Evolutionary conservation across 2,113 vertebrate species (phyloP).

Genomic region (Nibea albiflora): DNA sequence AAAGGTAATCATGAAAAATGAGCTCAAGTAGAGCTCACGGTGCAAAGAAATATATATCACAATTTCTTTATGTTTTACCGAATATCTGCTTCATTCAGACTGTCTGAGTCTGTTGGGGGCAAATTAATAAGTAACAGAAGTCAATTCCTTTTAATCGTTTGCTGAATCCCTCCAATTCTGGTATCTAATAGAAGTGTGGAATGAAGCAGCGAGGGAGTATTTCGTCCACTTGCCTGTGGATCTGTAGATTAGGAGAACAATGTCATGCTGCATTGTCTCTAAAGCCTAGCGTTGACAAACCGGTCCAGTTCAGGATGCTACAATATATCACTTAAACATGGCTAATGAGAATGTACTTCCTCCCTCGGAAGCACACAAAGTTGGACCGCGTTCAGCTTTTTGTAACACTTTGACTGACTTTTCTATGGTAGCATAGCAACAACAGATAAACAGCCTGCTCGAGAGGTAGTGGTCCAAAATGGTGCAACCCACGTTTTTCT

Average conservation of each 20-base stretch:
- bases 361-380: conserved; percentile 40
- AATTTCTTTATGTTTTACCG: conserved; percentile 41
- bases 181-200: conserved; percentile 40
- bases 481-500: conserved; percentile 64
- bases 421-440: conserved; percentile 74
- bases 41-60: conserved; percentile 3
- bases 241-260: conserved; percentile 49
- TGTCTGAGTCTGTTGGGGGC: conserved; percentile 58
- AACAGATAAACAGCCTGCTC: conserved; percentile 69
- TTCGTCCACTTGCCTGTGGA: conserved; percentile 31
- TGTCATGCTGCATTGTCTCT: conserved; percentile 27
- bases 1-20: conserved; percentile 33
- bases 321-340: conserved; percentile 28
- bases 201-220: conserved; percentile 51
- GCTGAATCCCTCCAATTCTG: conserved; percentile 51
- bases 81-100: conserved; percentile 52
- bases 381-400: conserved; percentile 45
- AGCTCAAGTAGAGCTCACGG: conserved; percentile 5
- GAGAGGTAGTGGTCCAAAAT: conserved; percentile 72
- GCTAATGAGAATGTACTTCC: conserved; percentile 25
- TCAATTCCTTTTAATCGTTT: conserved; percentile 46
- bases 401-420: conserved; percentile 45
- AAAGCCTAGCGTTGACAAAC: conserved; percentile 46
- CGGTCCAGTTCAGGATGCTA: conserved; percentile 29
- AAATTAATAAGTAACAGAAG: conserved; percentile 67